A percentile compares a stretch with the other conserved stretches of the same genome.
Conservation (phyloP, 2,888 invertebrate species). For the Dendrolimus pini region DNA sequence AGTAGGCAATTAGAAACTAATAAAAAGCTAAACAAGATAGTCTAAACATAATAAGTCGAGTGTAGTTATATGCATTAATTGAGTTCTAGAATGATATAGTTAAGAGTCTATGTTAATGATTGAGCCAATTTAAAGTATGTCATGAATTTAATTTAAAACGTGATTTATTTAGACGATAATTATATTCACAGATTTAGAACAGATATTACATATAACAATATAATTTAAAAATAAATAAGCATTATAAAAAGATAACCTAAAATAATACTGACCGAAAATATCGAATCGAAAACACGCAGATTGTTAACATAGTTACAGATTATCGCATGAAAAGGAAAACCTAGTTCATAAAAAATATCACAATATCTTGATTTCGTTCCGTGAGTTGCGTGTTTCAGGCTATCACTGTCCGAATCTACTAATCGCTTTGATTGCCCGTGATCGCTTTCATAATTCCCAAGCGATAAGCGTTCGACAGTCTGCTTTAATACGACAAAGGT, state of each 20-base stretch:
- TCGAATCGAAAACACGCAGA: too few species aligned
- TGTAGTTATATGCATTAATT: neutral
- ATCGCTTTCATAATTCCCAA: slow-evolving; percentile 34
- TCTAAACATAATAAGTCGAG: too few species aligned
- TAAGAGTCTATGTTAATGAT: neutral
- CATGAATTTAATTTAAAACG: neutral
- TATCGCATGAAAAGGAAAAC: neutral
- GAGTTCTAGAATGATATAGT: neutral
- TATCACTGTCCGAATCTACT: slow-evolving; percentile 17
- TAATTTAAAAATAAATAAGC: neutral
- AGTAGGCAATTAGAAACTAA: neutral
- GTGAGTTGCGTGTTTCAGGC: slow-evolving; percentile 9
- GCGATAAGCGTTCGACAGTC: slow-evolving; percentile 33
- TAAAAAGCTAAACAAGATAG: neutral
- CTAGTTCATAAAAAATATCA: neutral
- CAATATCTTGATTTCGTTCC: neutral
- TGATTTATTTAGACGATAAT: too few species aligned
- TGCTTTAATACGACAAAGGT: slow-evolving; percentile 31
- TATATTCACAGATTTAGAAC: neutral
- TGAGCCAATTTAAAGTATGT: neutral
- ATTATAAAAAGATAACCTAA: neutral
- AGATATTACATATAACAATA: neutral
- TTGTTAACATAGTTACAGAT: neutral
- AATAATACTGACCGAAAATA: neutral
- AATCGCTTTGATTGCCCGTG: slow-evolving; percentile 35